Base-by-base conservation (phyloP, 1,140 invertebrate species). In the Hycleus cichorii region DNA sequence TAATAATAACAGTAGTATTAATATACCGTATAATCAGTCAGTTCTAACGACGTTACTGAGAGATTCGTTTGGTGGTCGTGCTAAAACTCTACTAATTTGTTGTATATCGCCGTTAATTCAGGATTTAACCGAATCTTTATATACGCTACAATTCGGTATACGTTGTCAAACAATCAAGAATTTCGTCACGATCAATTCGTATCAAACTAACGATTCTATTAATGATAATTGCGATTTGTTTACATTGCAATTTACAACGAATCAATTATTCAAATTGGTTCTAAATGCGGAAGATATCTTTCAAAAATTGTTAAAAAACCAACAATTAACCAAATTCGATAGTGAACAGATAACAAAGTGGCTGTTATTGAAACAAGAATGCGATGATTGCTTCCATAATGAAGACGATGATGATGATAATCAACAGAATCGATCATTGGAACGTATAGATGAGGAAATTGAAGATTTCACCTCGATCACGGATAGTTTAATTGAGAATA, bases 281-380 rank as follows among this genome's bases (percentile, higher is more conserved):
- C 82, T 86, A 2, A 90, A 90, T 77, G 89, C 89, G 6, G 88
- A 91, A 72, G 85, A 86, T n/a, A 69, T 91, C 8, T 88, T 91
- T 69, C 83, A 85, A 64, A 89, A 86, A 76, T 71, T 84, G 6
- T 73, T 81, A 9, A 47, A 71, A 3, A 78, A 72, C 25, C 84
- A 86, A 61, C 74, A 78, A 38, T 70, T 91, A 45, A 78, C 83
- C 5, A 81, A 85, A 51, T 75, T 79, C 53, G 85, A 88, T 67
- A 79, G 83, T 62, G 85, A 87, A 67, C 87, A 88, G 73, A 88
- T 91, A n/a, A 87, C 88, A 68, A 84, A 89, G 57, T 92, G 89
- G 89, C 73, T 92, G 3, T 89, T 85, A 64, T 77, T 90, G 59
- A 91, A 91, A 72, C 87, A 89, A 59, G 89, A 91, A 71, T 90